Conservation (phyloP, 2,797 vertebrate genomes). For the Semotilus atromaculatus region DNA sequence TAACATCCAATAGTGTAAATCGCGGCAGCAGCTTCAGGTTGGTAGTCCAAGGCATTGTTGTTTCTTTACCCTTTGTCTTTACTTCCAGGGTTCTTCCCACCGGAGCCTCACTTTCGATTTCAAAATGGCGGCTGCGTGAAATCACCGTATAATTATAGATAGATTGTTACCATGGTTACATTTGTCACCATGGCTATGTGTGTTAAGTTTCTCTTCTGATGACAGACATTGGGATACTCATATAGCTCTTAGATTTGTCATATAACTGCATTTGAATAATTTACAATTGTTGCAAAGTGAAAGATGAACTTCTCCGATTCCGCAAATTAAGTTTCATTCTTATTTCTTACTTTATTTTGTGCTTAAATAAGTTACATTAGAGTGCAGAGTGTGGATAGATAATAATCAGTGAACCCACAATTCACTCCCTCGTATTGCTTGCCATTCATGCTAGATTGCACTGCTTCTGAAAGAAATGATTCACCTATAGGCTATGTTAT, state of each 20-base stretch:
- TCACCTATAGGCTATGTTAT: not conserved
- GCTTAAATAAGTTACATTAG: not conserved
- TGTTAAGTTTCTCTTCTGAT: constrained; percentile 28
- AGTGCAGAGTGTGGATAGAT: not conserved
- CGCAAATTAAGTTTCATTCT: not conserved
- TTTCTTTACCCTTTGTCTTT: too few species aligned
- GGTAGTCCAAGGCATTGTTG: too few species aligned
- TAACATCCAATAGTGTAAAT: too few species aligned
- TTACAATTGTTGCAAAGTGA: not conserved
- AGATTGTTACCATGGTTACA: constrained; percentile 41
- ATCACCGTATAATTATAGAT: constrained; percentile 35
- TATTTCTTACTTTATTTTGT: not conserved
- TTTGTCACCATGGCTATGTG: constrained; percentile 43
- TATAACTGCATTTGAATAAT: constrained; percentile 1
- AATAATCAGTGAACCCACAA: not conserved
- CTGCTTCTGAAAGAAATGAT: not conserved
- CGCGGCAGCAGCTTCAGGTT: too few species aligned
- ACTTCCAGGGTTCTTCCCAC: too few species aligned
- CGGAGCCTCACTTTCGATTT: too few species aligned
- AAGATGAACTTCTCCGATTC: not conserved
- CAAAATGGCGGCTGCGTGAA: too few species aligned
- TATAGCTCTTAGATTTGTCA: not conserved
- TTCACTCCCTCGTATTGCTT: constrained; percentile 7
- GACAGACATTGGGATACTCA: constrained; percentile 13
- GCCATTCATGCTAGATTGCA: not conserved